Evolutionary conservation across 2,113 vertebrate species (phyloP).

Genomic region (Tichodroma muraria): DNA sequence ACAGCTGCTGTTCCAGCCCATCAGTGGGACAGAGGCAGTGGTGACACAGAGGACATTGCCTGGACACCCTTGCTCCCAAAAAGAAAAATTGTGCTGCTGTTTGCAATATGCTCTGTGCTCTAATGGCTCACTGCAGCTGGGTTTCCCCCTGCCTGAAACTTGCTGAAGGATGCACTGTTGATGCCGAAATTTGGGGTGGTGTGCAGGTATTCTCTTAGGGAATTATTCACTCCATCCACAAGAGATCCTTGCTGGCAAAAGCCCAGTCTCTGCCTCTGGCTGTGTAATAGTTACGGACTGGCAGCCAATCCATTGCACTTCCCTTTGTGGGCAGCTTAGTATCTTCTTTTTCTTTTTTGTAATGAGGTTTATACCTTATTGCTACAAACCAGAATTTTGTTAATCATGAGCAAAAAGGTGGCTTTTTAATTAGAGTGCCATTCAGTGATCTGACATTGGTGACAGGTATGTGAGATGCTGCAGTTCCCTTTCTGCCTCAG

Average conservation of each 20-base stretch:
- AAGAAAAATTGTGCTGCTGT: neutral
- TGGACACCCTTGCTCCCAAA: neutral
- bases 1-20: neutral
- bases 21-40: neutral
- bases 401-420: neutral
- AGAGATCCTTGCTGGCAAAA: neutral
- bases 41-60: neutral
- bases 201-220: neutral
- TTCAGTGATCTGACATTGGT: neutral
- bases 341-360: neutral
- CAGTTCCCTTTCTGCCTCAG: neutral
- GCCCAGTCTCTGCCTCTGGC: neutral
- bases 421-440: constrained; percentile 10
- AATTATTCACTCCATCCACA: neutral
- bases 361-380: neutral
- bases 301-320: neutral
- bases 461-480: neutral
- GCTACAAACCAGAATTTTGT: neutral
- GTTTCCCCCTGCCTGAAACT: neutral
- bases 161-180: neutral
- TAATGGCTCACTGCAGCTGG: neutral
- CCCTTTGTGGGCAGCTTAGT: neutral
- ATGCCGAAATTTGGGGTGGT: neutral
- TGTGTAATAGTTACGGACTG: neutral
- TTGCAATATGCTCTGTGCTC: neutral